A percentile compares a stretch with the other conserved stretches of the same genome.
These are phyloP conservation scores for Eunapius fragilis DNA, from an alignment of 37 sponge, comb jelly and placozoan genomes.

Conservation along the genomic window DNA sequence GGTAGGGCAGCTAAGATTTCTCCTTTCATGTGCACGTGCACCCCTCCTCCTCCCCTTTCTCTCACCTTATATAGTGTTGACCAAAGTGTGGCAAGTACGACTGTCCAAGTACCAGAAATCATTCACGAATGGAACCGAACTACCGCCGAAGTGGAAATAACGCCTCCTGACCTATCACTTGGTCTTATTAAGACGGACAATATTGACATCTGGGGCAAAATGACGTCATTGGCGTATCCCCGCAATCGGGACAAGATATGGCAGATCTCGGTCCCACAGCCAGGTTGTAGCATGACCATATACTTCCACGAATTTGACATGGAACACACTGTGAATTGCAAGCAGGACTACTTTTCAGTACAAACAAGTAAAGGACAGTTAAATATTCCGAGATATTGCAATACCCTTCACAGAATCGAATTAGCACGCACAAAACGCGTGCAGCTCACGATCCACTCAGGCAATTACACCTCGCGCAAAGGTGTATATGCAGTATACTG, in stretches of 20 bases:
- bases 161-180: not conserved
- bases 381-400: slow-evolving; percentile 49
- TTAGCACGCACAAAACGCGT: slow-evolving; percentile 31
- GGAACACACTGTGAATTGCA: slow-evolving; percentile 26
- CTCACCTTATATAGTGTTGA: not conserved
- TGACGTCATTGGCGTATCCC: not conserved
- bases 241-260: slow-evolving; percentile 53
- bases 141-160: not conserved
- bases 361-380: slow-evolving; percentile 40
- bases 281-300: slow-evolving; percentile 37
- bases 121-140: not conserved
- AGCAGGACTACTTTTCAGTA: slow-evolving; percentile 50
- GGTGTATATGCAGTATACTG: slow-evolving; percentile 46
- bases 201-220: slow-evolving; percentile 1
- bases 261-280: slow-evolving; percentile 52
- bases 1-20: not conserved
- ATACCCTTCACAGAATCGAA: not conserved
- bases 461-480: not conserved
- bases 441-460: slow-evolving; percentile 59
- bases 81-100: not conserved
- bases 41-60: not conserved
- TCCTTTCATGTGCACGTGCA: not conserved
- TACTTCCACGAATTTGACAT: slow-evolving; percentile 41
- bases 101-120: not conserved
- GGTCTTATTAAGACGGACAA: slow-evolving; percentile 41